Evolutionary conservation across 2,888 invertebrate genomes (phyloP), one percentile per base, ranked within the genome.

Genomic region (Xylota sylvarum): DNA sequence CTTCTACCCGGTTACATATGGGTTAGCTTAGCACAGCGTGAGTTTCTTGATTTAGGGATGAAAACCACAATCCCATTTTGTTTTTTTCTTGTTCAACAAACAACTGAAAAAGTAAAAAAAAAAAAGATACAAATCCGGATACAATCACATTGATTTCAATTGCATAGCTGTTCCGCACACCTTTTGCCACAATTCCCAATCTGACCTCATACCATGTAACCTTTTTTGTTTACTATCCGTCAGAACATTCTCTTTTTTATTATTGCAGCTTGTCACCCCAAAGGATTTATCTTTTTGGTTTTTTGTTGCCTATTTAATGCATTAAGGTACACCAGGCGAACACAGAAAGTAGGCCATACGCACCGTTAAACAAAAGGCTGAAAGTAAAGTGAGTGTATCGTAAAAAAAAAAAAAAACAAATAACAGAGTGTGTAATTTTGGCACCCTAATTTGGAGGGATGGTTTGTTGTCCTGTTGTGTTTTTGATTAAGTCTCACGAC

Each of bases 291-390:
- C 40, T 72, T 50, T 60, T 72, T 50, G 30, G 37, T 35, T 70
- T 23, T 77, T 73, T 76, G 65, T 67, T 81, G 76, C 64, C 72
- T 70, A 58, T 70, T 82, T 35, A 82, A 55, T 77, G 77, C 72
- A 76, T 81, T 70, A 58, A 79, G 70, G 64, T 55, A 78, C 55
- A 69, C 69, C n/a, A 70, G 62, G 52, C 52, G 58, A 73, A 43
- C 52, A 70, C 69, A 81, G 76, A 83, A 85, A 81, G 76, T 81
- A 80, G 85, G 85, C 70, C 85, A 81, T 81, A 76, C 81, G 85
- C 85, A 86, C 73, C 86, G 46, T 73, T 82, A 86, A 82, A 82
- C 86, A 82, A 77, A 77, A 72, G 65, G 30, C 72, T 77, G 50
- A 67, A 76, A 35, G 60, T 43, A 43, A 43, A 81, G 60, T 67